phyloP scores from a whole-genome alignment of 2,888 invertebrate genomes.

The Cerastoderma edule region DNA sequence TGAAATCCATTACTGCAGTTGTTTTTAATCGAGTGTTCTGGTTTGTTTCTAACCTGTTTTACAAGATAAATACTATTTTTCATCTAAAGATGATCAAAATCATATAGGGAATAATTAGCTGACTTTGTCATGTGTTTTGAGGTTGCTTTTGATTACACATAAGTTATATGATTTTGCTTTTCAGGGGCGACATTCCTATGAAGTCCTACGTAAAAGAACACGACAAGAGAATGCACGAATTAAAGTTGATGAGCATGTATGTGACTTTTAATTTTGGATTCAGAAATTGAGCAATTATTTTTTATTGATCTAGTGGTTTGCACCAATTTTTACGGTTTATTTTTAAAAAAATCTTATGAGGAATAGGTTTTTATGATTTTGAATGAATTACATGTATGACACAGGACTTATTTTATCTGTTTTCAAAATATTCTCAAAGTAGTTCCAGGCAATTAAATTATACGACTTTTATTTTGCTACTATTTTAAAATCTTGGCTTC shows the following conservation, averaged over 20 bases:
- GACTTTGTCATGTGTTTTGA: neutral
- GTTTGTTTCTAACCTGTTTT: neutral
- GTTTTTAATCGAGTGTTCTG: neutral
- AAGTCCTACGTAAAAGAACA: constrained; percentile 59
- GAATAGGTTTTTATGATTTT: neutral
- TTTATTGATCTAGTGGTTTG: no score
- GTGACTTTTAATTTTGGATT: constrained; percentile 9
- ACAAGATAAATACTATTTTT: neutral
- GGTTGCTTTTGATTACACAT: neutral
- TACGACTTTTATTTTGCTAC: no score
- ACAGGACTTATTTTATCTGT: no score
- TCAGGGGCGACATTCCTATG: constrained; percentile 63
- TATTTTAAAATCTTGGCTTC: no score
- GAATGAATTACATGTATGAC: no score
- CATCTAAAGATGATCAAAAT: neutral
- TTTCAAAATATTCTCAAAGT: no score
- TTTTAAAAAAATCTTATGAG: neutral
- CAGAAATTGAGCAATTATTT: no score
- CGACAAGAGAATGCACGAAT: constrained; percentile 73
- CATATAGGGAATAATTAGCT: neutral
- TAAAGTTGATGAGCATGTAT: constrained; percentile 65
- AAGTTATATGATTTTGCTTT: constrained; percentile 14
- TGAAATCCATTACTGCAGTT: neutral
- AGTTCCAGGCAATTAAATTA: no score
- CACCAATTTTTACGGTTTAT: no score